These are phyloP conservation scores for Crocodylus rhombifer DNA, from an alignment of 2,797 vertebrate species.

Conservation along the genomic window DNA sequence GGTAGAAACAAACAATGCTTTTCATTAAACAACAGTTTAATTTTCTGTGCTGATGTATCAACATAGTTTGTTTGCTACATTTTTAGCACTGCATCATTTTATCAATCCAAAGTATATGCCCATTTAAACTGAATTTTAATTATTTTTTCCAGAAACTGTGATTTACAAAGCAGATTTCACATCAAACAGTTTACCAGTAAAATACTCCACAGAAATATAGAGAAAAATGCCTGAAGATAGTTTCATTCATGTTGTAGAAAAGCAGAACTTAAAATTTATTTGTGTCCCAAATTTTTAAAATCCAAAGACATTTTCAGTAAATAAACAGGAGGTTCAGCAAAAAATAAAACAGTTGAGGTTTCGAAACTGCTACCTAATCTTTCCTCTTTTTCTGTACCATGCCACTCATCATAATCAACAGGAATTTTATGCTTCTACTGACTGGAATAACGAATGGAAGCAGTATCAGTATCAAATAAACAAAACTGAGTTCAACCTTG, in stretches of 20 bases:
- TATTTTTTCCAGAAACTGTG: conserved; percentile 12
- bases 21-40: conserved; percentile 73
- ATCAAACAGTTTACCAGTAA: not conserved
- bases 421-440: not conserved
- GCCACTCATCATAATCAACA: not conserved
- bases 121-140: conserved; percentile 53
- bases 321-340: not conserved
- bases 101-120: conserved; percentile 57
- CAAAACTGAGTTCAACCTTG: not conserved
- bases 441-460: not conserved
- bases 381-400: not conserved
- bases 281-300: not conserved
- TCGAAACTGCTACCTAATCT: not conserved
- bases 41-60: conserved; percentile 60
- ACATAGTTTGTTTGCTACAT: conserved; percentile 50
- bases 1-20: conserved; percentile 53
- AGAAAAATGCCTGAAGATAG: not conserved
- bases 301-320: not conserved
- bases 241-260: not conserved
- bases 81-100: conserved; percentile 23
- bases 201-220: conserved; percentile 8
- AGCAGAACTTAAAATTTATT: not conserved
- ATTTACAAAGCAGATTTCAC: conserved; percentile 1
- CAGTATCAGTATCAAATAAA: not conserved
- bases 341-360: not conserved